Base-by-base conservation (phyloP, 2,113 vertebrate genomes). In the Pycnonotus jocosus region DNA sequence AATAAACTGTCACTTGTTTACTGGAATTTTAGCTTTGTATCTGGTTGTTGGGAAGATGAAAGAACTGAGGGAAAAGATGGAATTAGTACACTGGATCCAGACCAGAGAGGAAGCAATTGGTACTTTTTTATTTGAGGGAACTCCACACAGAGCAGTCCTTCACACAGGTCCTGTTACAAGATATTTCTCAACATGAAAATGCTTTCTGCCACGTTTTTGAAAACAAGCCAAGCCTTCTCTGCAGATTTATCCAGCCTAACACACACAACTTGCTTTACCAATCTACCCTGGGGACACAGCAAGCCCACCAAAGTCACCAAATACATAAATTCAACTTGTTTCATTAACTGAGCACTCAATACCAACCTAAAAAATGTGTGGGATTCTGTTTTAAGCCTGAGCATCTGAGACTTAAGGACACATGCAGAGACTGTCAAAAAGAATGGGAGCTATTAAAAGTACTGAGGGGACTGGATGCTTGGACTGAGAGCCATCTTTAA, bases 161-260 rank as follows among this genome's bases (percentile, higher is more conserved):
- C 74, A 61, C 58, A 1, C 2, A 60, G 0, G 0, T 53, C 37
- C 48, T 50, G 62, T 23, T 77, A 65, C 22, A 80, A 61, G 53
- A 82, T 48, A 79, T 20, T 35, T 47, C 35, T 62, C 74, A 80
- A 82, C 30, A 54, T 77, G n/a, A 61, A 69, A 92, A 77, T 22
- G 12, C 11, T 70, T 90, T 33, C 66, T 68, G 68, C n/a, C 27
- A 15, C 28, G 15, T 40, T 69, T 88, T 35, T 45, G 30, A 72
- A 61, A 86, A 81, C 37, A 80, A 81, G 53, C 6, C 40, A 77
- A 65, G 31, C 21, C 44, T 72, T 69, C 78, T 61, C 16, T 9
- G 69, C 78, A 88, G 44, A 71, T 21, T 65, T 76, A 35, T 3
- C 44, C 48, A 66, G 48, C 66, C 62, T 50, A 77, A 62, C 45